Base-by-base conservation (phyloP, 2,888 invertebrate species). In the Tetranychus piercei region DNA sequence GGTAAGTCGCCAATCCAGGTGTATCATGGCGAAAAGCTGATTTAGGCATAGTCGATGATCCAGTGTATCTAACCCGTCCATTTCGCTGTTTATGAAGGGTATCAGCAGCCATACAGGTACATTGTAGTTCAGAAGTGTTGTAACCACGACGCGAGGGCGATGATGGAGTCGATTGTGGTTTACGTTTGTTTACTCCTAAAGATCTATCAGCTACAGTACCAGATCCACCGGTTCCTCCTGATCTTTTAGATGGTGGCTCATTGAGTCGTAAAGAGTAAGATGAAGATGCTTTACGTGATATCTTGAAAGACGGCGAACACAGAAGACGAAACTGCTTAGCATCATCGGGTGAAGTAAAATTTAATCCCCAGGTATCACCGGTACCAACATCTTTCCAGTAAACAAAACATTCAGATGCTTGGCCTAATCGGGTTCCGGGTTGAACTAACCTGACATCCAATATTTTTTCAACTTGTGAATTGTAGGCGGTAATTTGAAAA, bases 401-500 rank as follows among this genome's bases (percentile, higher is more conserved):
- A 76, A 96, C 92, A 84, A 97, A 97, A 84, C 96, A 95, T 86
- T 96, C 96, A 66, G 95, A 95, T 69, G 95, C 95, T 85, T 95
- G 95, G 34, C 94, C 94, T 82, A 97, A 92, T 80, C 94, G 88
- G 74, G 95, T 96, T 76, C 94, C 95, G 83, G 96, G 95, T 84
- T 96, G 95, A 76, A 92, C 88, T 82, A 96, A 90, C 87, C 92
- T 90, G 78, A 95, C 94, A 83, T 97, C 96, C 81, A 96, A 88
- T 80, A 97, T 94, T 86, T 95, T 96, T 86, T 96, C 95, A 82
- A 96, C 95, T 84, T 96, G 94, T 81, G 94, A 92, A 86, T 95
- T 96, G 87, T 96, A 96, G 80, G 96, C 96, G 81, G 95, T 95
- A 85, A 96, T 93, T 86, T 96, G 96, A 85, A 95, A 96, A 83